These are phyloP conservation scores for Nannospalax galili DNA, from an alignment of 2,113 vertebrate species.

Conservation along the genomic window DNA sequence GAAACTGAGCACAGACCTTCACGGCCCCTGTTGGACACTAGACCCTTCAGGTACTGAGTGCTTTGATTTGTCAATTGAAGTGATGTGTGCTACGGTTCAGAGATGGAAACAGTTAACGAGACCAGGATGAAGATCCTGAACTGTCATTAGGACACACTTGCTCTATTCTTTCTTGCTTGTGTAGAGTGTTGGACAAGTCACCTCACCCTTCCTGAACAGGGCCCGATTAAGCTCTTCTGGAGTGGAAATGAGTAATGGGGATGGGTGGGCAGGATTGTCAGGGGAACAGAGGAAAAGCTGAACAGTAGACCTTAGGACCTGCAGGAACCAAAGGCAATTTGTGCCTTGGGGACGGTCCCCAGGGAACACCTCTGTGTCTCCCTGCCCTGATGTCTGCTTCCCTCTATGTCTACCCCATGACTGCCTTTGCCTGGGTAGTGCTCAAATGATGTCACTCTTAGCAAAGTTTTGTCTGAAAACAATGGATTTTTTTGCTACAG, in stretches of 20 bases:
- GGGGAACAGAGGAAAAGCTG: neutral
- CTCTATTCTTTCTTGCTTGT: neutral
- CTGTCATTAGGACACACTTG: neutral
- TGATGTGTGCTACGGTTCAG: neutral
- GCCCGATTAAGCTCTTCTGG: neutral
- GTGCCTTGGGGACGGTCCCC: no score
- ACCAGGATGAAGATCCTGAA: neutral
- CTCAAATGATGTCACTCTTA: neutral
- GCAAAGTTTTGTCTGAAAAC: conserved; percentile 25
- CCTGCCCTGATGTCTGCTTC: neutral
- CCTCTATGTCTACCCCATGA: neutral
- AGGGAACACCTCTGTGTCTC: neutral
- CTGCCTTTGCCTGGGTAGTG: neutral
- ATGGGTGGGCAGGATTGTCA: neutral
- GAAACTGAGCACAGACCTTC: neutral
- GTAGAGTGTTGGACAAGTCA: neutral
- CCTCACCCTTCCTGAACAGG: neutral
- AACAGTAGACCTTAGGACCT: neutral
- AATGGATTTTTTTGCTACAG: neutral
- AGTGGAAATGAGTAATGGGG: neutral
- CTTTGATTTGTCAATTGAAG: neutral
- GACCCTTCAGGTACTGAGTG: neutral
- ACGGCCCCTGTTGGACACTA: neutral
- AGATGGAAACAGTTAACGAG: neutral
- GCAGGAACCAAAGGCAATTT: neutral